A percentile compares a stretch with the other conserved stretches of the same genome.
These are phyloP conservation scores for Peromyscus polionotus DNA, from an alignment of 2,113 vertebrate species.

Conservation along the genomic window DNA sequence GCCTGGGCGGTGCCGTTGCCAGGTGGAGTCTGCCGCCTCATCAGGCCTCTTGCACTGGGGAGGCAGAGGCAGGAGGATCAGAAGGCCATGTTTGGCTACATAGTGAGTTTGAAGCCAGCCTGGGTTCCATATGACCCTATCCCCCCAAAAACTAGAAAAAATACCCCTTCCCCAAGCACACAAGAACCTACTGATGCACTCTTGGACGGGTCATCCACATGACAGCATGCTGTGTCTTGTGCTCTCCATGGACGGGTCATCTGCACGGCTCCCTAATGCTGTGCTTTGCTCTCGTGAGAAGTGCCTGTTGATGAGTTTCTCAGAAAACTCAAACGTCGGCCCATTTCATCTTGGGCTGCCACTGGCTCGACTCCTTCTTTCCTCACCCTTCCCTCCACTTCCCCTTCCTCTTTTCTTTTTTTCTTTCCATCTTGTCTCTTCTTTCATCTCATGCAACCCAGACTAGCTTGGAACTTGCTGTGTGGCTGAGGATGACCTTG, in stretches of 20 bases:
- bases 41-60: not conserved
- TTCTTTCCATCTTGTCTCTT: not conserved
- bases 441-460: not conserved
- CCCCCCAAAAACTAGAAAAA: not conserved
- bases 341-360: not conserved
- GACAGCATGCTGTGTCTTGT: too few species aligned
- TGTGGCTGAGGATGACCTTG: not conserved
- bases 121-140: not conserved
- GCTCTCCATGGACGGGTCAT: too few species aligned
- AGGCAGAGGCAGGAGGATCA: not conserved
- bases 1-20: not conserved
- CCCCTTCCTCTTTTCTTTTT: not conserved
- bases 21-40: not conserved
- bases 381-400: not conserved
- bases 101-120: not conserved
- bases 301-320: not conserved
- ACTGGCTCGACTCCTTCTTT: not conserved
- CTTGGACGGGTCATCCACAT: too few species aligned
- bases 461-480: not conserved
- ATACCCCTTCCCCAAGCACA: not conserved
- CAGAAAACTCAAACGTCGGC: not conserved
- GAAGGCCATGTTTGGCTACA: not conserved
- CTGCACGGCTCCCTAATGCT: too few species aligned
- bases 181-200: not conserved
- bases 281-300: not conserved